phyloP scores from a whole-genome alignment of 2,113 vertebrate genomes.

The Rhabdomys dilectus region DNA sequence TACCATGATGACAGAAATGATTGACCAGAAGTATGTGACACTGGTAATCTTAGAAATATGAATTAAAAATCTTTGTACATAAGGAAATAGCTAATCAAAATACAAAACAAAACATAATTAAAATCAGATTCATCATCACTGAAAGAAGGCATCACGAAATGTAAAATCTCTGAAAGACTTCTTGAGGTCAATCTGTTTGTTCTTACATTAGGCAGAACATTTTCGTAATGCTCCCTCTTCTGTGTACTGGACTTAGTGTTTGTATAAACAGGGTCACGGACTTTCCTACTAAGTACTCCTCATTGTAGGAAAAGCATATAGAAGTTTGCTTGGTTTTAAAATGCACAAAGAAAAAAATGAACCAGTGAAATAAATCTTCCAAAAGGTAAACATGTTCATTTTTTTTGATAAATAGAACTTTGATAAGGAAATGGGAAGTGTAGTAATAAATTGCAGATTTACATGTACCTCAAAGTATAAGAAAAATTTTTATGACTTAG shows the following conservation, averaged over 20 bases:
- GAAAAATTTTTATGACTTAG: not conserved
- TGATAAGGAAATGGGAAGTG: not conserved
- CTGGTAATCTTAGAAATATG: not conserved
- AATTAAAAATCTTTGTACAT: constrained; percentile 1
- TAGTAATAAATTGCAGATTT: not conserved
- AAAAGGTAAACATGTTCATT: not conserved
- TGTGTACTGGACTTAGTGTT: not conserved
- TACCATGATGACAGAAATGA: not conserved
- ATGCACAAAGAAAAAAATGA: not conserved
- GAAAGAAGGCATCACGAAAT: not conserved
- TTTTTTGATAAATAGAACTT: constrained; percentile 27
- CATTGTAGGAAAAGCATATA: no score
- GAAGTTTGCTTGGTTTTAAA: not conserved
- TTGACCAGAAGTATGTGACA: not conserved
- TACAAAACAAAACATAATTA: not conserved
- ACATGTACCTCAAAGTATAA: not conserved
- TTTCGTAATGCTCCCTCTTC: not conserved
- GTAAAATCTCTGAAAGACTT: not conserved
- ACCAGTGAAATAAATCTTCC: not conserved
- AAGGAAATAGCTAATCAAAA: not conserved
- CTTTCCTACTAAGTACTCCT: not conserved
- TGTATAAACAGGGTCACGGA: not conserved
- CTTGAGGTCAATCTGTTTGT: not conserved
- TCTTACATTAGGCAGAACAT: not conserved
- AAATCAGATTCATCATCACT: not conserved